Base-by-base conservation (phyloP, 2,888 invertebrate genomes). In the Operophtera brumata region DNA sequence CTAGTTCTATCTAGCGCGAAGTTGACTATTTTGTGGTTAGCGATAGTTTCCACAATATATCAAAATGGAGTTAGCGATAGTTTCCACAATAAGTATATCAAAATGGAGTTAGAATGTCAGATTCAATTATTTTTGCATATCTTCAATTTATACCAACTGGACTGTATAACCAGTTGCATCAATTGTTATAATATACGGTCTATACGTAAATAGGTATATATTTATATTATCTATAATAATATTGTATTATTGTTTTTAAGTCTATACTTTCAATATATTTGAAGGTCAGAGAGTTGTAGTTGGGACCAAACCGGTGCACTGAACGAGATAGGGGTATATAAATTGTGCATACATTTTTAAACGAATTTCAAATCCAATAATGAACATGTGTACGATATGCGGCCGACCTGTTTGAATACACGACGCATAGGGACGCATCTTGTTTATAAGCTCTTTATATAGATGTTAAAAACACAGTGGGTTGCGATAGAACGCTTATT, bases 241-340 rank as follows among this genome's bases (percentile, higher is more conserved):
- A 65, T 67, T 20, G 66, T 65, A 57, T 65, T 56, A 66, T 66
- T 54, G 53, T 57, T 59, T 58, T 47, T 54, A 54, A 50, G 52
- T 64, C 14, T 20, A 40, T 7, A 57, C 36, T 48, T 51, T 54
- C 53, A 40, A 26, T 51, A 26, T 51, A 57, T 54, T 54, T 30
- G 52, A 54, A 57, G 56, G 55, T 45, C 43, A 30, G 53, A 41
- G 36, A 40, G 50, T 48, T 60, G 34, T 57, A 68, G 77, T 64
- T 68, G 89, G 89, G 89, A 87, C 89, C 89, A 90, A 87, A 87
- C 88, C 86, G 88, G 88, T 87, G 85, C 86, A 86, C 82, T 74
- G 77, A 65, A 75, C 64, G 70, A 72, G 67, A 68, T 77, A 69
- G 80, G 78, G 83, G 80, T 81, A 80, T n/a, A n/a, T n/a, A 70